phyloP scores from a whole-genome alignment of 2,888 invertebrate genomes.

The Allophyes oxyacanthae region DNA sequence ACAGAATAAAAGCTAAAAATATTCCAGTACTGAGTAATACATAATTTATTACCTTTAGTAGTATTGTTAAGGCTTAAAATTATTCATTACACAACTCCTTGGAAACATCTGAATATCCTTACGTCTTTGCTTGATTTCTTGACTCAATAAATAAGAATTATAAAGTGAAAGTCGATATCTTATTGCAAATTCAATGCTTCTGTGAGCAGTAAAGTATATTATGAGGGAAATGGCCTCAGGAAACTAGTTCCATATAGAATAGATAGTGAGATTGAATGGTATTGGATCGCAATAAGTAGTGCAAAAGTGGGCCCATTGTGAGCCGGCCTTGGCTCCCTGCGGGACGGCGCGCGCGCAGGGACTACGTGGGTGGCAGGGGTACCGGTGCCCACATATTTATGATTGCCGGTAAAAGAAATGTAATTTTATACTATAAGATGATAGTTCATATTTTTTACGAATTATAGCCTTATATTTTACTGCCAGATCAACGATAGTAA shows the following conservation, averaged over 20 bases:
- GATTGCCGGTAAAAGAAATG: constrained; percentile 43
- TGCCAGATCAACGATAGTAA: constrained; percentile 23
- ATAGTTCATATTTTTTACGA: constrained; percentile 41
- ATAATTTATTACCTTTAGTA: constrained; percentile 20
- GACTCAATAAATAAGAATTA: constrained; percentile 33
- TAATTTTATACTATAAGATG: constrained; percentile 43
- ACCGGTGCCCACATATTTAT: constrained; percentile 54
- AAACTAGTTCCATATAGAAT: constrained; percentile 85
- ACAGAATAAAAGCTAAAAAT: constrained; percentile 9
- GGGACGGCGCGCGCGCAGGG: constrained; percentile 67
- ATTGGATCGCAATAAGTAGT: constrained; percentile 83
- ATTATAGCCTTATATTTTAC: constrained; percentile 29
- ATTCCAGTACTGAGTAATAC: constrained; percentile 18
- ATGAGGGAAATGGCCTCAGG: constrained; percentile 76
- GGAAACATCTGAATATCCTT: constrained; percentile 10
- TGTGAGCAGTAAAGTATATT: constrained; percentile 66
- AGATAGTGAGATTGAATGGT: constrained; percentile 85
- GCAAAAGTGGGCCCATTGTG: constrained; percentile 81
- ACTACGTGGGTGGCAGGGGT: constrained; percentile 74
- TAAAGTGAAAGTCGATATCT: constrained; percentile 63
- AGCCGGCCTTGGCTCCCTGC: constrained; percentile 77
- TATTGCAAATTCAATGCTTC: constrained; percentile 68
- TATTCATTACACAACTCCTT: constrained; percentile 15
- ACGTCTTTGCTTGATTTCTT: constrained; percentile 5
- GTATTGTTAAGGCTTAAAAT: constrained; percentile 12